Conservation (phyloP, 1,140 invertebrate genomes). For the Nixonia krombeini region DNA sequence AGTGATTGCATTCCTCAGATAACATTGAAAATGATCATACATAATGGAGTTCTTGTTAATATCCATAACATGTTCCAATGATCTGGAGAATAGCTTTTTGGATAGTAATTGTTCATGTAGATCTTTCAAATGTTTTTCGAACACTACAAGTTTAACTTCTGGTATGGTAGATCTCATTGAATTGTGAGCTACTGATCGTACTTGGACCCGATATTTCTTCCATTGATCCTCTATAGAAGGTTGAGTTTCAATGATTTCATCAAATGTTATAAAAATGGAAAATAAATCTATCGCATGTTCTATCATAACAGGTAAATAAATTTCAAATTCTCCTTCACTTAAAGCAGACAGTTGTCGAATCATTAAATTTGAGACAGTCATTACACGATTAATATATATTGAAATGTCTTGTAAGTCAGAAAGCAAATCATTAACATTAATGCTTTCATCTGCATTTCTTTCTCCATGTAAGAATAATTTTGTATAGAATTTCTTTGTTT, state of each 20-base stretch:
- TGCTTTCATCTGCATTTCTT: conserved; percentile 57
- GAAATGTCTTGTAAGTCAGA: conserved; percentile 66
- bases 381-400: conserved; percentile 69
- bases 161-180: conserved; percentile 75
- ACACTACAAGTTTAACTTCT: conserved; percentile 73
- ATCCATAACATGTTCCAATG: conserved; percentile 78
- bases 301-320: conserved; percentile 67
- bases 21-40: conserved; percentile 80
- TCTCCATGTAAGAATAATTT: conserved; percentile 79
- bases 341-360: conserved; percentile 62
- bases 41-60: conserved; percentile 79
- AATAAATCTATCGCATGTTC: conserved; percentile 79
- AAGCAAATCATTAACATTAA: conserved; percentile 54
- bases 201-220: conserved; percentile 79
- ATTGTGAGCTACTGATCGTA: conserved; percentile 79
- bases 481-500: conserved; percentile 78
- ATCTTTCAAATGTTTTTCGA: conserved; percentile 78
- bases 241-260: conserved; percentile 78
- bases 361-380: conserved; percentile 54
- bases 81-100: conserved; percentile 62
- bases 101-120: conserved; percentile 73
- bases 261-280: conserved; percentile 79
- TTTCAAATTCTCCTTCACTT: conserved; percentile 49
- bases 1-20: conserved; percentile 77
- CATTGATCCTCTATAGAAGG: conserved; percentile 78